phyloP scores from a whole-genome alignment of 2,888 invertebrate species.

The Mimumesa dahlbomi region DNA sequence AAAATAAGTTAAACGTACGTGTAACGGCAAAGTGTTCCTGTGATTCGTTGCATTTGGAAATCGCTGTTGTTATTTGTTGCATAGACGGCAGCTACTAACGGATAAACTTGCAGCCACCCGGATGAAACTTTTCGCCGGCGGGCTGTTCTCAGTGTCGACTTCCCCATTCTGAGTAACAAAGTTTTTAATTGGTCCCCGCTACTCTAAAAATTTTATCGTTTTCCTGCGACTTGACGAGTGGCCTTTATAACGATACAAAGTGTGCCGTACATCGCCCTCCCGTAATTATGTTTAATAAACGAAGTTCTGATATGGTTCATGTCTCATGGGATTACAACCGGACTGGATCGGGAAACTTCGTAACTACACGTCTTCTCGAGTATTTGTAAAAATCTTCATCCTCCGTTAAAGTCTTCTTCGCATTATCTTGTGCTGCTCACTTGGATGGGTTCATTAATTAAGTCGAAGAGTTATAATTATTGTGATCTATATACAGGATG shows the following conservation, averaged over 20 bases:
- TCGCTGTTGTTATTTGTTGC: constrained; percentile 12
- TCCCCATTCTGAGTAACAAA: constrained; percentile 22
- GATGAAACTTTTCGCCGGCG: constrained; percentile 12
- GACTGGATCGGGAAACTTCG: not conserved
- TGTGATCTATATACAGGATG: too few species aligned
- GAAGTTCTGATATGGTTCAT: constrained; percentile 1
- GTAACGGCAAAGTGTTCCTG: too few species aligned
- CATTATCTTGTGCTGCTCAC: too few species aligned
- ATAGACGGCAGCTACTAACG: constrained; percentile 7
- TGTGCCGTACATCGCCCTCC: not conserved
- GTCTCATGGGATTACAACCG: not conserved
- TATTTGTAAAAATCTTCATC: not conserved
- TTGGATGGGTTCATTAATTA: too few species aligned
- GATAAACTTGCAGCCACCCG: constrained; percentile 27
- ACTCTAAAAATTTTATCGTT: constrained; percentile 27
- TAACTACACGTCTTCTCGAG: not conserved
- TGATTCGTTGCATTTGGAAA: too few species aligned
- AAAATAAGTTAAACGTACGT: too few species aligned
- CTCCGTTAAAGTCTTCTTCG: not conserved
- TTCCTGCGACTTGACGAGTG: not conserved
- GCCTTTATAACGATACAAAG: not conserved
- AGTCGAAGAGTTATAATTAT: too few species aligned
- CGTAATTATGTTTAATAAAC: constrained; percentile 10
- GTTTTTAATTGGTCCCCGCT: constrained; percentile 41
- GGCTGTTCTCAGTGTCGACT: constrained; percentile 7